These are phyloP conservation scores for Drosophila ananassae DNA, from an alignment of 1,140 invertebrate genomes.

Conservation along the genomic window DNA sequence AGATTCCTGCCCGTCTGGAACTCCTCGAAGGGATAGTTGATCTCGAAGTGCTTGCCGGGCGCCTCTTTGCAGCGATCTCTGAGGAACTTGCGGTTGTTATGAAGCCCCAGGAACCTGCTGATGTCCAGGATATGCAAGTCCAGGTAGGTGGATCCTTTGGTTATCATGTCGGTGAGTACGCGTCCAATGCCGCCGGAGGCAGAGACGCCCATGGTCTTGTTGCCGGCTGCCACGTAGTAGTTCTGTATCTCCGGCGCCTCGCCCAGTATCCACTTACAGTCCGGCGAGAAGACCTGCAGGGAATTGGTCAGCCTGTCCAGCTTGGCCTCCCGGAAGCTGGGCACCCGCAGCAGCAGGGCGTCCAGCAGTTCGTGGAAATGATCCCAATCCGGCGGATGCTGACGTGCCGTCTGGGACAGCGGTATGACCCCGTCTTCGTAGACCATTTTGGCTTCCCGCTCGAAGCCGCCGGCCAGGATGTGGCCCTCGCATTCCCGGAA, in stretches of 20 bases:
- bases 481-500: conserved; percentile 92
- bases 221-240: conserved; percentile 97
- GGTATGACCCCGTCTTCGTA: conserved; percentile 91
- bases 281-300: conserved; percentile 97
- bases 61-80: conserved; percentile 97
- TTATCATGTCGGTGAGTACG: conserved; percentile 94
- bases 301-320: conserved; percentile 93
- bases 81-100: conserved; percentile 98
- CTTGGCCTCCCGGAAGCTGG: conserved; percentile 89
- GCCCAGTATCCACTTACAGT: conserved; percentile 96
- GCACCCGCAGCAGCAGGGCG: conserved; percentile 93
- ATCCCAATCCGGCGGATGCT: conserved; percentile 95
- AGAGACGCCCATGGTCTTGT: conserved; percentile 97
- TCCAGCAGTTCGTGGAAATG: conserved; percentile 96
- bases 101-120: conserved; percentile 95
- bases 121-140: conserved; percentile 97
- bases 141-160: conserved; percentile 91
- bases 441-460: conserved; percentile 94
- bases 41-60: conserved; percentile 93
- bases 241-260: conserved; percentile 97
- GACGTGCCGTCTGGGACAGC: conserved; percentile 85
- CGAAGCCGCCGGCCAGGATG: conserved; percentile 93
- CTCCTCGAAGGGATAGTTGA: conserved; percentile 93
- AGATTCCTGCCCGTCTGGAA: conserved; percentile 95
- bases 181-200: conserved; percentile 97